A percentile compares a stretch with the other conserved stretches of the same genome.
phyloP scores from a whole-genome alignment of 2,888 invertebrate genomes.

The Epinotia ramella region DNA sequence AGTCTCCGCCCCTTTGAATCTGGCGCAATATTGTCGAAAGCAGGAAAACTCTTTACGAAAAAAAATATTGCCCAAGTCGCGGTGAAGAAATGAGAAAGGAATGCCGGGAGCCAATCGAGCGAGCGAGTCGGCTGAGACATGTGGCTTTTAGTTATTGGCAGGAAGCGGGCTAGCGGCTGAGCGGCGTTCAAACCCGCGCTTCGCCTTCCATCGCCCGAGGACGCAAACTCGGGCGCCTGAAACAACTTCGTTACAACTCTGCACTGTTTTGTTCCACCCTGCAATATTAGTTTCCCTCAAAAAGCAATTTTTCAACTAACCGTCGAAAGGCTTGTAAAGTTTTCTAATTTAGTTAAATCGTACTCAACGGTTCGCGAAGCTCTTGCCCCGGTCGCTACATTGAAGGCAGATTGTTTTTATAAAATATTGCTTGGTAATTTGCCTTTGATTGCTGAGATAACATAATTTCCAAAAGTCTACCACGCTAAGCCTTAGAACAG shows the following conservation, averaged over 20 bases:
- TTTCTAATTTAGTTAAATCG: conserved; percentile 83
- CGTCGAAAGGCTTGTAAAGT: conserved; percentile 80
- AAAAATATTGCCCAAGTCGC: conserved; percentile 75
- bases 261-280: conserved; percentile 76
- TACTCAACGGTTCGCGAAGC: conserved; percentile 70
- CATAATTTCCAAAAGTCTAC: conserved; percentile 57
- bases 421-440: conserved; percentile 62
- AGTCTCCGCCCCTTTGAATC: conserved; percentile 78
- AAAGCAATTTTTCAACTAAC: conserved; percentile 82
- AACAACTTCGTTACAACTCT: conserved; percentile 83
- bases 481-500: conserved; percentile 30
- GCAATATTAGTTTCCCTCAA: conserved; percentile 84
- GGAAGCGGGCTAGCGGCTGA: conserved; percentile 52
- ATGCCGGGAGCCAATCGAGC: conserved; percentile 79
- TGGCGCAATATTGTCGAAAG: conserved; percentile 83
- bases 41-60: conserved; percentile 79
- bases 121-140: conserved; percentile 73
- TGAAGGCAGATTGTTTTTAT: conserved; percentile 64
- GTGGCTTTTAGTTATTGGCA: conserved; percentile 52
- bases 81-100: conserved; percentile 77
- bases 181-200: conserved; percentile 57
- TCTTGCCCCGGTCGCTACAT: conserved; percentile 60
- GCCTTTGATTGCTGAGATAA: conserved; percentile 64
- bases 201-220: conserved; percentile 68
- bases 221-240: conserved; percentile 72